phyloP scores from a whole-genome alignment of 2,888 invertebrate genomes.

The Stenodema calcarata region DNA sequence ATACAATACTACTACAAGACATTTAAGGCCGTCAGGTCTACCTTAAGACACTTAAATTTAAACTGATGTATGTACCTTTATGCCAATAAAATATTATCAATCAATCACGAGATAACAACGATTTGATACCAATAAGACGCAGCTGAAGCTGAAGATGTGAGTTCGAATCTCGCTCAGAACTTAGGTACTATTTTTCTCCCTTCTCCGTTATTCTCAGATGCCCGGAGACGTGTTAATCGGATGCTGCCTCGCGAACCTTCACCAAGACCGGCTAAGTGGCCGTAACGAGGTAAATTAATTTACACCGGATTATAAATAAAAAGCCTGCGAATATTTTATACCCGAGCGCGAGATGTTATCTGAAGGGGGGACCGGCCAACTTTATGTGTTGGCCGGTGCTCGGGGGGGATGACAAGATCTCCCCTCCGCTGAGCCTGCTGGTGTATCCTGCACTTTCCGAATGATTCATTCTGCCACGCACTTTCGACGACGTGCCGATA shows the following conservation, averaged over 20 bases:
- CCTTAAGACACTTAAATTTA: no score
- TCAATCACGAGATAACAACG: no score
- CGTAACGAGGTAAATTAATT: conserved; percentile 21
- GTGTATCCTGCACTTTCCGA: not conserved
- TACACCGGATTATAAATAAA: not conserved
- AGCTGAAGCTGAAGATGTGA: not conserved
- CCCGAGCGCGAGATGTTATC: conserved; percentile 20
- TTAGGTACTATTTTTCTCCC: not conserved
- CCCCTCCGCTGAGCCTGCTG: not conserved
- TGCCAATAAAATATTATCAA: no score
- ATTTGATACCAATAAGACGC: no score
- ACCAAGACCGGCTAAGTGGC: not conserved
- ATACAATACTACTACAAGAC: no score
- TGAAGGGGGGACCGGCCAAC: not conserved
- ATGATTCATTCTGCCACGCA: not conserved
- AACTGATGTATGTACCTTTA: no score
- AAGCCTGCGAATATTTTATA: conserved; percentile 7
- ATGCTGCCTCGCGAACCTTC: not conserved
- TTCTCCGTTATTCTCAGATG: not conserved
- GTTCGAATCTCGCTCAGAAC: not conserved
- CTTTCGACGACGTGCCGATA: not conserved
- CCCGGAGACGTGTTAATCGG: not conserved
- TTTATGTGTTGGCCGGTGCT: not conserved
- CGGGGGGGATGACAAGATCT: not conserved
- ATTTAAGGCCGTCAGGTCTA: no score